A percentile compares a stretch with the other conserved stretches of the same genome.
These are phyloP conservation scores for Choreutis nemorana DNA, from an alignment of 2,888 invertebrate genomes.

Conservation along the genomic window DNA sequence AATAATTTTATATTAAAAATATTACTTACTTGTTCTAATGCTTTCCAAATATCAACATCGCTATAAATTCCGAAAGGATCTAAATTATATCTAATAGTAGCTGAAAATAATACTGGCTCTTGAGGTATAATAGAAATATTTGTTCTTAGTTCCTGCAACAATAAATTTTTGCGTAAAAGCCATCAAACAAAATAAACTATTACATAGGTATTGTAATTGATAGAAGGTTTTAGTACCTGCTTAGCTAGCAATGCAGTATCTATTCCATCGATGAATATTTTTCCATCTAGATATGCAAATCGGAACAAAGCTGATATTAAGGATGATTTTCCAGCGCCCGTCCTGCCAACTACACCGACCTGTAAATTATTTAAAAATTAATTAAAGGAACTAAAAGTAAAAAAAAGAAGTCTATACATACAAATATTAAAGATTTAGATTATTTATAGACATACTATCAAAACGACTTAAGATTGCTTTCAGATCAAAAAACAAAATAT, in stretches of 20 bases:
- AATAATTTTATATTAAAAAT: too few species aligned
- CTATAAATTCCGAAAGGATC: conserved; percentile 77
- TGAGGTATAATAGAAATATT: conserved; percentile 75
- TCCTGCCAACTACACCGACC: conserved; percentile 77
- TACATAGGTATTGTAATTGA: conserved; percentile 2
- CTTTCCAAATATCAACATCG: conserved; percentile 75
- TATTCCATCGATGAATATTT: conserved; percentile 70
- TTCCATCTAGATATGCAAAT: conserved; percentile 69
- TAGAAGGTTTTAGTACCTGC: conserved; percentile 32
- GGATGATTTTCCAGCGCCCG: conserved; percentile 79
- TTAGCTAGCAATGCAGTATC: conserved; percentile 64
- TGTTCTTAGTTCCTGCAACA: conserved; percentile 65
- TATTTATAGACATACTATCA: too few species aligned
- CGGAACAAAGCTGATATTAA: conserved; percentile 75
- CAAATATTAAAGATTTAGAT: too few species aligned
- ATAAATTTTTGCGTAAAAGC: too few species aligned
- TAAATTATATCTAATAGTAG: conserved; percentile 74
- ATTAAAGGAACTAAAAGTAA: neutral
- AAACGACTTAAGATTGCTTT: too few species aligned
- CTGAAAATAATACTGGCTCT: conserved; percentile 73
- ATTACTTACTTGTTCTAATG: conserved; percentile 71
- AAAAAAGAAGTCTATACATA: too few species aligned
- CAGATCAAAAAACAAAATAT: conserved; percentile 11
- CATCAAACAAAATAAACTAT: conserved; percentile 3
- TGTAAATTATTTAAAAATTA: conserved; percentile 19